Evolutionary conservation across 2,113 vertebrate species (phyloP).

Genomic region (Anarhynchus alexandrinus): DNA sequence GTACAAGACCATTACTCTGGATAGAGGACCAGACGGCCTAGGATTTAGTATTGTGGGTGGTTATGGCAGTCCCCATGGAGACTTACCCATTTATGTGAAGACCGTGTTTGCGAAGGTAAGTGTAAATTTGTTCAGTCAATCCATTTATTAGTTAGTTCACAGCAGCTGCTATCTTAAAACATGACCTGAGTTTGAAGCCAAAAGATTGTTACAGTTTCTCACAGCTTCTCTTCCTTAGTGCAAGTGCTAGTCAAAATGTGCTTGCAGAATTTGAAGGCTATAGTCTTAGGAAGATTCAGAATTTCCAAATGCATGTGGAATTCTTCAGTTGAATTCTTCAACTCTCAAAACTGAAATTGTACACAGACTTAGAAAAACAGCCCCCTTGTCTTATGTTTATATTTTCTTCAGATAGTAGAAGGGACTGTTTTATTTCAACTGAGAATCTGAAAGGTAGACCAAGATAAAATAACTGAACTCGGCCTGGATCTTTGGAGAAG

Average conservation of each 20-base stretch:
- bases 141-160: neutral
- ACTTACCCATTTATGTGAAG: conserved; percentile 96
- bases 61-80: conserved; percentile 93
- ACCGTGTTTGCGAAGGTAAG: conserved; percentile 94
- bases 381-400: neutral
- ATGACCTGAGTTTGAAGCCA: conserved; percentile 18
- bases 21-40: conserved; percentile 91
- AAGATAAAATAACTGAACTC: neutral
- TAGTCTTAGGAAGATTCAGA: neutral
- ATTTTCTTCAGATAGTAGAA: neutral
- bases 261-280: neutral
- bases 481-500: neutral
- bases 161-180: conserved; percentile 40
- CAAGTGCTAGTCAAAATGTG: conserved; percentile 13
- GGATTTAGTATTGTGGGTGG: conserved; percentile 98
- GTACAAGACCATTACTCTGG: conserved; percentile 90
- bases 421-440: neutral
- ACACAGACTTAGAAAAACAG: neutral
- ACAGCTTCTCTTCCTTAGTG: neutral
- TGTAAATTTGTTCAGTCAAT: neutral
- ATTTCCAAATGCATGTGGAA: neutral
- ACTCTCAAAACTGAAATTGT: neutral
- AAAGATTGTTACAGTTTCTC: neutral
- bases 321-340: neutral
- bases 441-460: neutral